These are phyloP conservation scores for Hypsopygia costalis DNA, from an alignment of 2,888 invertebrate genomes.

Conservation along the genomic window DNA sequence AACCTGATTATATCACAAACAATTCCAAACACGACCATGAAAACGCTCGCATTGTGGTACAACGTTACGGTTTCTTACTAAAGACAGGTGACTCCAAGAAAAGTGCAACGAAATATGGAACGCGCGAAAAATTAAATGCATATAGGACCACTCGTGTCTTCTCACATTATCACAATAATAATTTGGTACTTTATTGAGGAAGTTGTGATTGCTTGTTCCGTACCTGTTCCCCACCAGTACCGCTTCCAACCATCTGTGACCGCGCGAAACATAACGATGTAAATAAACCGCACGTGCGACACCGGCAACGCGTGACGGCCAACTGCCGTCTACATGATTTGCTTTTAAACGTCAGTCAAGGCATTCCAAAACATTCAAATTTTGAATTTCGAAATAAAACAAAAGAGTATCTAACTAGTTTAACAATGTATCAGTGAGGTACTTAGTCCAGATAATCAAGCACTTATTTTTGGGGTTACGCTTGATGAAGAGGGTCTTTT, in stretches of 20 bases:
- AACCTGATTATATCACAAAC: neutral
- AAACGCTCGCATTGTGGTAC: slow-evolving; percentile 1
- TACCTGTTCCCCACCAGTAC: slow-evolving; percentile 79
- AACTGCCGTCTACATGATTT: slow-evolving; percentile 42
- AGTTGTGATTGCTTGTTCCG: slow-evolving; percentile 59
- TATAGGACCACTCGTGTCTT: slow-evolving; percentile 13
- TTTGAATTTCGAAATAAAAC: slow-evolving; percentile 20
- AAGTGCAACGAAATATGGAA: neutral
- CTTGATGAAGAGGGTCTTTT: slow-evolving; percentile 30
- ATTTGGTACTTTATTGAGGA: slow-evolving; percentile 54
- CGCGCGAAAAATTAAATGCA: slow-evolving; percentile 12
- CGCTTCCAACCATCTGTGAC: slow-evolving; percentile 71
- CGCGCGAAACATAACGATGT: slow-evolving; percentile 70
- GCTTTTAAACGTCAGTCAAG: slow-evolving; percentile 24
- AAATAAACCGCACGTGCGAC: slow-evolving; percentile 50
- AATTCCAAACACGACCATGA: slow-evolving; percentile 3
- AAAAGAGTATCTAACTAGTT: neutral
- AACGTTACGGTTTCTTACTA: neutral
- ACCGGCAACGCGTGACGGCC: slow-evolving; percentile 58
- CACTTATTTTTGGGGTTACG: slow-evolving; percentile 25
- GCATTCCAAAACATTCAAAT: slow-evolving; percentile 34
- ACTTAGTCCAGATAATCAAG: slow-evolving; percentile 8
- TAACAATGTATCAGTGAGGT: slow-evolving; percentile 10
- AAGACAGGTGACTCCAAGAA: too few species aligned
- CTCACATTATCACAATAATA: slow-evolving; percentile 30